These are phyloP conservation scores for Caerostris extrusa DNA, from an alignment of 1,140 invertebrate genomes.

Conservation along the genomic window DNA sequence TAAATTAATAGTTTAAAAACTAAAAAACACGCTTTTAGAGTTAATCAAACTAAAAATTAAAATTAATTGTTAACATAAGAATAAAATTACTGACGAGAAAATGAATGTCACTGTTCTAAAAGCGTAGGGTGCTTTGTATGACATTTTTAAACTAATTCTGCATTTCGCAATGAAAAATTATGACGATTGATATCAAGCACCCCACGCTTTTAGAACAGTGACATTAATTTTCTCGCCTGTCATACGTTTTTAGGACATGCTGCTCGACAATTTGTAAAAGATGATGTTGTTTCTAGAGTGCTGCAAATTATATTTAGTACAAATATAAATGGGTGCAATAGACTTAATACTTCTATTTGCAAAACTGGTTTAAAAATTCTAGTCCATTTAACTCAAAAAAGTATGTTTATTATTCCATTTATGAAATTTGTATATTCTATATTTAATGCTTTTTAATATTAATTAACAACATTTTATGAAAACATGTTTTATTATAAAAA, in stretches of 20 bases:
- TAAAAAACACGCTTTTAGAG: too few relatives aligned
- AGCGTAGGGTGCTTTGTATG: too few relatives aligned
- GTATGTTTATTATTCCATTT: slow-evolving; percentile 33
- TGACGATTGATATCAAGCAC: too few relatives aligned
- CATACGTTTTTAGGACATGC: slow-evolving; percentile 45
- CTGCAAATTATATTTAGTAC: slow-evolving; percentile 67
- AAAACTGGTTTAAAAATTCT: slow-evolving; percentile 60
- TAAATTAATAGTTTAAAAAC: too few relatives aligned
- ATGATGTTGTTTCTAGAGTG: slow-evolving; percentile 67
- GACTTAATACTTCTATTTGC: slow-evolving; percentile 45
- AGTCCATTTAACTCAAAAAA: slow-evolving; percentile 73
- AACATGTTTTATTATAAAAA: background rate
- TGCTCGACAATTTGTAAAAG: slow-evolving; percentile 74
- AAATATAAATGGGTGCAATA: slow-evolving; percentile 17
- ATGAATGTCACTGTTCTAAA: too few relatives aligned
- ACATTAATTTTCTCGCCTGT: too few relatives aligned
- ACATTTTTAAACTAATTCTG: too few relatives aligned
- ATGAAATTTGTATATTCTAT: background rate
- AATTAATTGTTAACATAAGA: too few relatives aligned
- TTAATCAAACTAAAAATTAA: too few relatives aligned
- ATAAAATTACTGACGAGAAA: too few relatives aligned
- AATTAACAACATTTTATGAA: background rate
- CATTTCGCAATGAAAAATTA: too few relatives aligned
- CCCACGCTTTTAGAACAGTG: too few relatives aligned
- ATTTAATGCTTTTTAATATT: background rate